Percentiles rank a stretch among this genome's conserved stretches.
These are phyloP conservation scores for Trilocha varians DNA, from an alignment of 2,888 invertebrate genomes.

Conservation along the genomic window DNA sequence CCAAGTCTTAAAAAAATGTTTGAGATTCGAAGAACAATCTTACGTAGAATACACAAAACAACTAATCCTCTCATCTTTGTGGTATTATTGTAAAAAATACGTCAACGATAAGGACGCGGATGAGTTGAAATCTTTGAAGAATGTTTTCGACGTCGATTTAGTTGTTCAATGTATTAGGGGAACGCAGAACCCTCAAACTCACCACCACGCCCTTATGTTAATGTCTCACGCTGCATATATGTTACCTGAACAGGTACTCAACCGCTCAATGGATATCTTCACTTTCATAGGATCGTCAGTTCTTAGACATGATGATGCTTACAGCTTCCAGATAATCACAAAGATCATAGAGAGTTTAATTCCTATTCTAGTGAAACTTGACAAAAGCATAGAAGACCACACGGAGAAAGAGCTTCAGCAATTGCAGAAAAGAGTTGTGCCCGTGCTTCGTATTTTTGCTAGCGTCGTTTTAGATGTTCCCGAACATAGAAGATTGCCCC, in stretches of 20 bases:
- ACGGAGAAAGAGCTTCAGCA: constrained; percentile 47
- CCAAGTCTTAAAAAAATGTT: constrained; percentile 82
- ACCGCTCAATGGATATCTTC: constrained; percentile 96
- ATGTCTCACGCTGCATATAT: constrained; percentile 85
- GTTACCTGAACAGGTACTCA: constrained; percentile 87
- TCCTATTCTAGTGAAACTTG: constrained; percentile 81
- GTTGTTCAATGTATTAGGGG: constrained; percentile 91
- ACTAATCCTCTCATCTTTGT: constrained; percentile 82
- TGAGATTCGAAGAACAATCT: constrained; percentile 86
- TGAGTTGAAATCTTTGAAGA: constrained; percentile 56
- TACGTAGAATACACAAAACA: constrained; percentile 92
- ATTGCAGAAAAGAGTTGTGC: constrained; percentile 67
- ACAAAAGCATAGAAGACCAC: constrained; percentile 45
- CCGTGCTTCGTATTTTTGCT: constrained; percentile 90
- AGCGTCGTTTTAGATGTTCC: constrained; percentile 94
- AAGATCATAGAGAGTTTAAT: constrained; percentile 92
- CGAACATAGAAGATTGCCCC: constrained; percentile 87
- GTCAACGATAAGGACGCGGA: constrained; percentile 49
- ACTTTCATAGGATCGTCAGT: constrained; percentile 98
- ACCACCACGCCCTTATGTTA: constrained; percentile 91
- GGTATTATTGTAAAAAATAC: constrained; percentile 79
- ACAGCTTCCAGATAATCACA: constrained; percentile 94
- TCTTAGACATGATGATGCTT: constrained; percentile 93
- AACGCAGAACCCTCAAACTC: constrained; percentile 95
- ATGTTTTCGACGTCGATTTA: constrained; percentile 79